A percentile compares a stretch with the other conserved stretches of the same genome.
Evolutionary conservation across 2,888 invertebrate species (phyloP).

Genomic region (Chrysolina americana): DNA sequence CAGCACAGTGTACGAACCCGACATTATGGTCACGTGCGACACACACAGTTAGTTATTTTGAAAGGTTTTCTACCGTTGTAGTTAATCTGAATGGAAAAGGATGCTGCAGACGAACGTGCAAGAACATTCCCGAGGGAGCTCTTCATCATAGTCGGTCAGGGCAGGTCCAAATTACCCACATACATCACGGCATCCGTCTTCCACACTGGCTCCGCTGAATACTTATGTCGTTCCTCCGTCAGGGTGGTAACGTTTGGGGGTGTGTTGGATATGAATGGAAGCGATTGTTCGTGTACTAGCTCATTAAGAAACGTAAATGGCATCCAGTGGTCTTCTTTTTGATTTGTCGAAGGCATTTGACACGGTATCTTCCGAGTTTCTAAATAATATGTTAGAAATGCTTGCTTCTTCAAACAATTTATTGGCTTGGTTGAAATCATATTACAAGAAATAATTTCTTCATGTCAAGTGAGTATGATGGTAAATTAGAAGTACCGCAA

Average conservation of each 20-base stretch:
- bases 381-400: no score
- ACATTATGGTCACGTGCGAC: constrained; percentile 41
- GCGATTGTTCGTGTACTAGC: no score
- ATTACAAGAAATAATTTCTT: no score
- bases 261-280: neutral
- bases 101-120: constrained; percentile 57
- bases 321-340: no score
- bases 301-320: no score
- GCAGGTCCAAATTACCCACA: constrained; percentile 65
- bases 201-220: constrained; percentile 57
- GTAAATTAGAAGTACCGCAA: no score
- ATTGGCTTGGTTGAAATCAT: no score
- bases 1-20: neutral
- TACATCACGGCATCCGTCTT: constrained; percentile 64
- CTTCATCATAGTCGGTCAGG: constrained; percentile 65
- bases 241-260: neutral
- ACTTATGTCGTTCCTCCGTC: constrained; percentile 48
- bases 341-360: no score
- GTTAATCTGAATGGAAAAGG: constrained; percentile 55
- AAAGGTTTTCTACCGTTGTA: constrained; percentile 46
- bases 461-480: no score
- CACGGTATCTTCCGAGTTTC: no score
- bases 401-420: no score
- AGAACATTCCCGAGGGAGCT: constrained; percentile 61
- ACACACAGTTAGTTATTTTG: constrained; percentile 42